A percentile compares a stretch with the other conserved stretches of the same genome.
Evolutionary conservation across 2,888 invertebrate genomes (phyloP).

Genomic region (Cerastis leucographa): DNA sequence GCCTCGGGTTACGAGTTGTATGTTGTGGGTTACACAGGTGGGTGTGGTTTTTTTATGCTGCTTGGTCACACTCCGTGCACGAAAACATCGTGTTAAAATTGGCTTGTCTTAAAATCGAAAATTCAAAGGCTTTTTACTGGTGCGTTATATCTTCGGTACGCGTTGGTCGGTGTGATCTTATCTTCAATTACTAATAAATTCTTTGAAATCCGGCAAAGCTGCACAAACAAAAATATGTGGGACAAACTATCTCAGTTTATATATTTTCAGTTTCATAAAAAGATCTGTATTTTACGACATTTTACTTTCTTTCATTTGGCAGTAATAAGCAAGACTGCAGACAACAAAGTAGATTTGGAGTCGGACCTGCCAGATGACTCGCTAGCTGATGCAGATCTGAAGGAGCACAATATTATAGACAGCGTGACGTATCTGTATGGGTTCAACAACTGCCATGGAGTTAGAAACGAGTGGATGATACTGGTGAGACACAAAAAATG

Average conservation of each 20-base stretch:
- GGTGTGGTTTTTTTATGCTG: background rate
- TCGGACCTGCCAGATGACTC: conserved; percentile 92
- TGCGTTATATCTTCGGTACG: background rate
- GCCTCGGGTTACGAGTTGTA: background rate
- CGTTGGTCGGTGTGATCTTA: background rate
- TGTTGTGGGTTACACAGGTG: background rate
- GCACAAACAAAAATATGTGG: background rate
- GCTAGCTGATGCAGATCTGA: conserved; percentile 92
- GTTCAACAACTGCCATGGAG: conserved; percentile 87
- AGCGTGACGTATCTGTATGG: conserved; percentile 94
- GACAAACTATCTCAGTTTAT: background rate
- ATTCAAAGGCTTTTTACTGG: background rate
- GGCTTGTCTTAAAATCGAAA: background rate
- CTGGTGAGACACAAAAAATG: conserved; percentile 78
- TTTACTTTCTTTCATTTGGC: conserved; percentile 12
- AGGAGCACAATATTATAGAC: conserved; percentile 93
- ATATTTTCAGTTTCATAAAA: background rate
- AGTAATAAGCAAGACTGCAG: conserved; percentile 75
- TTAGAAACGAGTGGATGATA: conserved; percentile 87
- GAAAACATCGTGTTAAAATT: background rate
- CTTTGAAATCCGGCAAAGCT: background rate
- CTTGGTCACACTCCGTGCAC: background rate
- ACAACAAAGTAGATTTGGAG: conserved; percentile 86
- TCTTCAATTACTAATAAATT: background rate
- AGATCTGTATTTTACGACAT: background rate